Evolutionary conservation across 2,888 invertebrate species (phyloP), one percentile per base, ranked within the genome.

Genomic region (Phania funesta): DNA sequence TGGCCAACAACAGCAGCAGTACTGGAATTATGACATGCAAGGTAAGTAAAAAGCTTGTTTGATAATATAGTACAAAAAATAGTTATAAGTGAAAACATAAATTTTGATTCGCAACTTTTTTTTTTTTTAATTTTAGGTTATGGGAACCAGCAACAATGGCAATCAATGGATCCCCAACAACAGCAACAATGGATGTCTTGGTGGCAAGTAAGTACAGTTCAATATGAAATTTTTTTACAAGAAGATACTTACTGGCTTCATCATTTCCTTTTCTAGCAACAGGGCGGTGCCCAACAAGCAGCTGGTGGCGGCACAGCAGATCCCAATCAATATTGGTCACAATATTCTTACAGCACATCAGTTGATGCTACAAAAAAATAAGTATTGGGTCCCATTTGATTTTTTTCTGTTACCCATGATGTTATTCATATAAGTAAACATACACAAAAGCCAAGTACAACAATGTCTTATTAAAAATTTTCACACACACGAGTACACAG

Each of bases 111-210:
- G 20, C 5, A 62, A 60, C 16, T 44, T 65, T 65, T 38, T 44
- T 64, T 70, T 78, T 18, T 22, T 11, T 44, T 7, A 20, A 41
- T 60, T 44, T 9, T 81, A 87, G 89, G 88, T 78, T 89, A 89
- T 84, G 87, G 87, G 46, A 88, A 86, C 84, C 89, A 89, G 65
- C 88, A 88, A 71, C 87, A 89, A 68, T 90, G 90, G 90, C 87
- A 88, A 80, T 85, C 85, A 75, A 87, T 90, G 50, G 90, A 90
- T 85, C 87, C 87, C 38, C 87, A 87, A 77, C 90, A 90, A 81
- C 90, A 90, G 83, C 90, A 90, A 54, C 89, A 90, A 83, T 91
- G 90, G 90, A 88, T 89, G 88, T 87, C 89, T 85, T 91, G 90
- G 90, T 91, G 90, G 89, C 90, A 90, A 89, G 90, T 91, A 78